Evolutionary conservation across 2,113 vertebrate species (phyloP).

Genomic region (Catagonus wagneri): DNA sequence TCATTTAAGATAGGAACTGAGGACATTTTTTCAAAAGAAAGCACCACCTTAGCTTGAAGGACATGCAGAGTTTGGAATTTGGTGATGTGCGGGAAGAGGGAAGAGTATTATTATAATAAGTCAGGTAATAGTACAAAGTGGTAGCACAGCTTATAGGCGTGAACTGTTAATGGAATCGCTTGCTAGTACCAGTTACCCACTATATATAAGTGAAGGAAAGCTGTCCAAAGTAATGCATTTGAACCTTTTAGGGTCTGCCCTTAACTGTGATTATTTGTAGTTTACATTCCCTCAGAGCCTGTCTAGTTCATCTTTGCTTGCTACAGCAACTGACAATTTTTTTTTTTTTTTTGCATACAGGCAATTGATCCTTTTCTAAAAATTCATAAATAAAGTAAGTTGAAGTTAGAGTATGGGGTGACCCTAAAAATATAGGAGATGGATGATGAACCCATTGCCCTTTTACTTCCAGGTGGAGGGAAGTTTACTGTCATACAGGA

Average conservation of each 20-base stretch:
- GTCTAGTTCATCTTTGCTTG: not conserved
- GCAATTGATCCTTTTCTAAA: not conserved
- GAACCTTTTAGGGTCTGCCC: not conserved
- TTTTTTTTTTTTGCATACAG: not conserved
- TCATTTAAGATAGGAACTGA: not conserved
- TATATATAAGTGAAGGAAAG: not conserved
- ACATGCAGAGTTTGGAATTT: not conserved
- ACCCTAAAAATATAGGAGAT: not conserved
- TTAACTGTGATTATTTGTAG: not conserved
- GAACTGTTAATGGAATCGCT: not conserved
- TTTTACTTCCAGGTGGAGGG: not conserved
- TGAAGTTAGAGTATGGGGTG: not conserved
- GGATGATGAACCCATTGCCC: fast-evolving
- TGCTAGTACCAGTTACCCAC: not conserved
- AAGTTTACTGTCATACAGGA: not conserved
- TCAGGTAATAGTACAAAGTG: not conserved
- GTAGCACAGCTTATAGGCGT: not conserved
- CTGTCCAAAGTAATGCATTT: not conserved
- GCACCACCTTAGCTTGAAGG: not conserved
- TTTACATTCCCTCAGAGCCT: not conserved
- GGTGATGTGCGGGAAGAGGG: not conserved
- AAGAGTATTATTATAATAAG: not conserved
- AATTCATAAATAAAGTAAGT: not conserved
- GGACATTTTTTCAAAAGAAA: not conserved
- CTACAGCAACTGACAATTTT: not conserved